Percentiles rank a stretch among this genome's conserved stretches.
Conservation (phyloP, 2,888 invertebrate species). For the Nephrotoma guestfalica region DNA sequence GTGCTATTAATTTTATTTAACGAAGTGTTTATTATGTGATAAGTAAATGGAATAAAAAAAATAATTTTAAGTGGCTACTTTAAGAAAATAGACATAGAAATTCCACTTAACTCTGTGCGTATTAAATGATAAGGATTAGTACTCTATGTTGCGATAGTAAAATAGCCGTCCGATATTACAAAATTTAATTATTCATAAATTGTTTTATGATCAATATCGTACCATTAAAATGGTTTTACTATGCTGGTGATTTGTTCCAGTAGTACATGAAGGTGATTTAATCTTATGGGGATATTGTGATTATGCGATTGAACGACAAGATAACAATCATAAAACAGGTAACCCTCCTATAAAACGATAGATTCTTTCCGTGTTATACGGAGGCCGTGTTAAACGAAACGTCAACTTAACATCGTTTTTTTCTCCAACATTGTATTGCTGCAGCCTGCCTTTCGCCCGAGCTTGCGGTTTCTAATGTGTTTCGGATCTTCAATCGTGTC, state of each 20-base stretch:
- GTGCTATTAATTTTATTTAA: background rate
- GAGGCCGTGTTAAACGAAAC: too few relatives aligned
- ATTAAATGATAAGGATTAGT: too few relatives aligned
- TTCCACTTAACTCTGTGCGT: background rate
- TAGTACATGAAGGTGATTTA: background rate
- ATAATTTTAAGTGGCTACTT: background rate
- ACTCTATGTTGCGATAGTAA: background rate
- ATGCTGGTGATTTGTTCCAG: background rate
- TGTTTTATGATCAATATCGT: background rate
- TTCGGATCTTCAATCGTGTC: too few relatives aligned
- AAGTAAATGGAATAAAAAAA: background rate
- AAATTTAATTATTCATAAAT: background rate
- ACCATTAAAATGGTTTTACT: background rate
- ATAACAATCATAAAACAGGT: background rate
- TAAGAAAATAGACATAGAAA: background rate
- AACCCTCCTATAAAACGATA: too few relatives aligned
- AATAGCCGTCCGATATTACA: background rate
- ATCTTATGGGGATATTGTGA: background rate
- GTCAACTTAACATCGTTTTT: too few relatives aligned
- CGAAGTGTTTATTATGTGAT: background rate
- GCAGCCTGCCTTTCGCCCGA: too few relatives aligned
- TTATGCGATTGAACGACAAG: background rate
- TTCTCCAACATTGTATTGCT: too few relatives aligned
- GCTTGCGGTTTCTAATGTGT: too few relatives aligned
- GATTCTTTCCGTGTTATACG: too few relatives aligned